phyloP scores from a whole-genome alignment of 2,888 invertebrate species.

The Diabrotica balteata region DNA sequence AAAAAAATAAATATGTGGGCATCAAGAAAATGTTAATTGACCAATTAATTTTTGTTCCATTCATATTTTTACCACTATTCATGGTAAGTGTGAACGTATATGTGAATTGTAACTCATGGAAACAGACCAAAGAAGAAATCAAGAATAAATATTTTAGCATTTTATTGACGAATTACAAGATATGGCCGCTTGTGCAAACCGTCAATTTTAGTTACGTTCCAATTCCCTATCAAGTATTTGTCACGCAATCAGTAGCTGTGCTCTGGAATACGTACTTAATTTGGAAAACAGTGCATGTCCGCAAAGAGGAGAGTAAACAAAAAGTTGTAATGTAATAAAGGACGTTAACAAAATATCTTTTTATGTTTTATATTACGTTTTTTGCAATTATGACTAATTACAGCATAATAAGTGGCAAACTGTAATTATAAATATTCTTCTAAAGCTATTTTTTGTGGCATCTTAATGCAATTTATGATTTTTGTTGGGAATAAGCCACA shows the following conservation, averaged over 20 bases:
- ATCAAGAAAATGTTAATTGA: slow-evolving; percentile 5
- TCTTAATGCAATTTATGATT: no score
- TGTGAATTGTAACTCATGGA: neutral
- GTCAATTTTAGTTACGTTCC: slow-evolving; percentile 5
- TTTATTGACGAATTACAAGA: neutral
- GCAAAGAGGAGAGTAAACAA: no score
- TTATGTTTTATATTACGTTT: neutral
- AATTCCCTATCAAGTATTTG: slow-evolving; percentile 3
- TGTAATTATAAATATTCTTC: no score
- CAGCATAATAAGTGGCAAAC: no score
- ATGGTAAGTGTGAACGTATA: neutral
- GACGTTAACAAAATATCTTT: neutral
- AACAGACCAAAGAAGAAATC: neutral
- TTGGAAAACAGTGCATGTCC: neutral
- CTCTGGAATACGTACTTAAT: slow-evolving; percentile 3
- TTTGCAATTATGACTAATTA: no score
- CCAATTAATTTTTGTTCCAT: slow-evolving; percentile 7
- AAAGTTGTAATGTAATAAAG: no score
- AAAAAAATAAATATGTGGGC: slow-evolving; percentile 3
- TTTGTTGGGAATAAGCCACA: no score
- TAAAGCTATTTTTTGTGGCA: no score
- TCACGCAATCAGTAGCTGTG: slow-evolving; percentile 3
- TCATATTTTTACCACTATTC: neutral
- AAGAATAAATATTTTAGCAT: slow-evolving; percentile 3
- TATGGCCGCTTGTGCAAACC: slow-evolving; percentile 8